Conservation (phyloP, 2,888 invertebrate genomes). For the Nowickia ferox region DNA sequence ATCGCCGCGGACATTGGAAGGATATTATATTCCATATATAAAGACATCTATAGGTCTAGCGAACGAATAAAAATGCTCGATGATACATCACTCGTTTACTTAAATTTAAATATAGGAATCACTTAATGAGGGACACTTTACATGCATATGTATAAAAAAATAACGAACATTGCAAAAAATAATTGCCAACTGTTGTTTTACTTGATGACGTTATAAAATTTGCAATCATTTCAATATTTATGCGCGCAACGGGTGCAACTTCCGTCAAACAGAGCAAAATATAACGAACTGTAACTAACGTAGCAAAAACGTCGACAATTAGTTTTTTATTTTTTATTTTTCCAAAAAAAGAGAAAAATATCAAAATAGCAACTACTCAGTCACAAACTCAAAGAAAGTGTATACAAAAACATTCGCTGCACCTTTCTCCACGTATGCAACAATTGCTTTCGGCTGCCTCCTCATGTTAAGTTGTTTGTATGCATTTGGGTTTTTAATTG, state of each 20-base stretch:
- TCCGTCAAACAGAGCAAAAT: constrained; percentile 55
- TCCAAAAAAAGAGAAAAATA: constrained; percentile 11
- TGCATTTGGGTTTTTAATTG: constrained; percentile 19
- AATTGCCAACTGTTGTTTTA: constrained; percentile 70
- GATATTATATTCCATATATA: too few relatives aligned
- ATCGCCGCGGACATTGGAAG: too few relatives aligned
- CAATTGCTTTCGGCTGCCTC: too few relatives aligned
- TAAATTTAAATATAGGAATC: too few relatives aligned
- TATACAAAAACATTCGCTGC: neutral
- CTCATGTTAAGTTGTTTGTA: neutral
- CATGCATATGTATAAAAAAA: constrained; percentile 13
- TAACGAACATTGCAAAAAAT: constrained; percentile 39
- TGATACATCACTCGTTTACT: too few relatives aligned
- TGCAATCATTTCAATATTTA: constrained; percentile 72
- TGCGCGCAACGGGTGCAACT: constrained; percentile 70
- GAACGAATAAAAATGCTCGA: too few relatives aligned
- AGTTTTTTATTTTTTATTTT: constrained; percentile 3
- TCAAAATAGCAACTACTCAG: constrained; percentile 4
- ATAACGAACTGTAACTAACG: constrained; percentile 29
- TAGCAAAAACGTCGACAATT: constrained; percentile 35
- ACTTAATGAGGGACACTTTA: neutral
- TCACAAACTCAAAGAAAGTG: neutral
- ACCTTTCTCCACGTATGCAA: neutral
- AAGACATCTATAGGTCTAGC: too few relatives aligned
- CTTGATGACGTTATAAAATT: constrained; percentile 68